phyloP scores from a whole-genome alignment of 2,888 invertebrate species.

The Harpagoxenus sublaevis region DNA sequence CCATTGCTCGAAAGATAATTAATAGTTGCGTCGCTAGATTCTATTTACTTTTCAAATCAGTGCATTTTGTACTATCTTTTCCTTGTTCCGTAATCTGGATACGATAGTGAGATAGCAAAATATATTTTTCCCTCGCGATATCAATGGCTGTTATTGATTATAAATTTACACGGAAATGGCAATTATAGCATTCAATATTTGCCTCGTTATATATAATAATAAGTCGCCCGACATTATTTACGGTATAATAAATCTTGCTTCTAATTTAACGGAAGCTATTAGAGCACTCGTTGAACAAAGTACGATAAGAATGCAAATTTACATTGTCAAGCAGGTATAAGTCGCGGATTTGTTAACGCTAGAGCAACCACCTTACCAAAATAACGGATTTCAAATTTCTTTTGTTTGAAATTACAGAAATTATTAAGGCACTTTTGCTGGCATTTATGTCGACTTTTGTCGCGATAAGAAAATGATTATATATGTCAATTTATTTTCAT shows the following conservation, averaged over 20 bases:
- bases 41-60: background rate
- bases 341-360: background rate
- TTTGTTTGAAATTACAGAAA: background rate
- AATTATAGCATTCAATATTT: background rate
- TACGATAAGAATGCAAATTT: conserved; percentile 8
- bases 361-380: background rate
- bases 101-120: conserved; percentile 25
- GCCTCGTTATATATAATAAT: background rate
- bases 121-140: background rate
- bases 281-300: background rate
- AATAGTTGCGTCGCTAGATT: background rate
- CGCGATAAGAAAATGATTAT: background rate
- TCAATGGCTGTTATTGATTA: background rate
- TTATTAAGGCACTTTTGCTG: background rate
- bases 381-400: background rate
- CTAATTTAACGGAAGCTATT: background rate
- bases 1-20: background rate
- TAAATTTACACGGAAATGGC: conserved; percentile 7
- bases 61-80: conserved; percentile 11
- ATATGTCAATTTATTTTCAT: background rate
- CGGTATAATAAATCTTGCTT: background rate
- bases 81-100: conserved; percentile 22
- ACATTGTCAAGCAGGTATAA: background rate
- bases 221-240: conserved; percentile 1
- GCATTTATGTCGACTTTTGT: background rate